Evolutionary conservation across 2,888 invertebrate species (phyloP).

Genomic region (Cheilosia soror): DNA sequence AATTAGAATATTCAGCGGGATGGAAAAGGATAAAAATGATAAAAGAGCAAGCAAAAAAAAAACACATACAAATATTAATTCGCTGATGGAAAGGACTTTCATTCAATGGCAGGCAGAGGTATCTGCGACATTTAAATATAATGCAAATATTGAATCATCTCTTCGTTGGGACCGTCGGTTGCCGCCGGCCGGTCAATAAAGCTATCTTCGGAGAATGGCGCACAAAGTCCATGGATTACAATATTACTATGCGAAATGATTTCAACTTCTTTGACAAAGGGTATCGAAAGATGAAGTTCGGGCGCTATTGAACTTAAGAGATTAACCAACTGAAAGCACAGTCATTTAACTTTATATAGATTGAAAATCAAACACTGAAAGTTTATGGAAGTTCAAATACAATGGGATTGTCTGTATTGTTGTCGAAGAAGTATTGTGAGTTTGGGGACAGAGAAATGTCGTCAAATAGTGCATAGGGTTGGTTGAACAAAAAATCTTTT

Average conservation of each 20-base stretch:
- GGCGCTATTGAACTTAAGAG: conserved; percentile 16
- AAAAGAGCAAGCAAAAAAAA: not conserved
- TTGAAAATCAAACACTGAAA: conserved; percentile 15
- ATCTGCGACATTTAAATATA: conserved; percentile 16
- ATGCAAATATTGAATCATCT: conserved; percentile 28
- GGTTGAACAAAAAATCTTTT: not conserved
- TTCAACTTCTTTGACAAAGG: not conserved
- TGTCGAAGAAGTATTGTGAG: not conserved
- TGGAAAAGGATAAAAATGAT: conserved; percentile 14
- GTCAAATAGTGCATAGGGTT: not conserved
- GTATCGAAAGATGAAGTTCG: conserved; percentile 11
- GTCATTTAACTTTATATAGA: conserved; percentile 2
- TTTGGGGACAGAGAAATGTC: not conserved
- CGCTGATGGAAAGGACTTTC: not conserved
- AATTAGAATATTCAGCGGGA: conserved; percentile 28
- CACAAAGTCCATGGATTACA: conserved; percentile 21
- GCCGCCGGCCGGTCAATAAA: not conserved
- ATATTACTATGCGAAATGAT: not conserved
- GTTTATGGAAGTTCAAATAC: not conserved
- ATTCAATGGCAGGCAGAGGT: not conserved
- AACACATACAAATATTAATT: not conserved
- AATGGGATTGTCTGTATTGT: too few species aligned
- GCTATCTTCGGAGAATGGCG: not conserved
- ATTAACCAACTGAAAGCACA: conserved; percentile 18
- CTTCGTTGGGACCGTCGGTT: not conserved